Conservation (phyloP, 2,888 invertebrate genomes). For the Rhodophaea formosa region DNA sequence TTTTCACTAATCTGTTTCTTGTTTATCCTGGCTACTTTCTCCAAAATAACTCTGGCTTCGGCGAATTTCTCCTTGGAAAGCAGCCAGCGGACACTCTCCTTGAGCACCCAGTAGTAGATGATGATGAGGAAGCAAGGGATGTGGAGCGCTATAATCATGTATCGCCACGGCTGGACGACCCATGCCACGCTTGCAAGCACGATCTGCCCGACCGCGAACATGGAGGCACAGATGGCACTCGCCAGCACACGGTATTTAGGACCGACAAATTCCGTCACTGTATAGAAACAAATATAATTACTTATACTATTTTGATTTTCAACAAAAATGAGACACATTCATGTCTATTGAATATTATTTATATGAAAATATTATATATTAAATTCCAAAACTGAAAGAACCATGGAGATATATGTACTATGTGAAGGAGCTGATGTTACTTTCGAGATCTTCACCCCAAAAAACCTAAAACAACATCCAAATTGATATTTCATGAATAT, state of each 20-base stretch:
- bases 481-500: no score
- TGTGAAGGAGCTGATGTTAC: no score
- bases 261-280: conserved; percentile 85
- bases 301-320: not conserved
- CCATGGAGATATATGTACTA: no score
- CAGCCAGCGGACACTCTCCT: conserved; percentile 86
- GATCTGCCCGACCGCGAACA: conserved; percentile 84
- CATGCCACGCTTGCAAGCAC: conserved; percentile 83
- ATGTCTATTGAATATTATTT: not conserved
- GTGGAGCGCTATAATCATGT: conserved; percentile 81
- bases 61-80: conserved; percentile 83
- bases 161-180: conserved; percentile 83
- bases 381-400: no score
- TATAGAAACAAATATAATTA: conserved; percentile 2
- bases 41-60: conserved; percentile 82
- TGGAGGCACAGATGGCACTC: conserved; percentile 82
- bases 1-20: conserved; percentile 78
- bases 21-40: conserved; percentile 83
- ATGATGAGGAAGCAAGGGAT: conserved; percentile 82
- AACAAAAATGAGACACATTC: conserved; percentile 16
- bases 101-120: conserved; percentile 82
- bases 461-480: no score
- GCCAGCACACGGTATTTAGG: conserved; percentile 83
- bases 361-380: no score
- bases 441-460: no score